These are phyloP conservation scores for Mus minutoides DNA, from an alignment of 2,797 vertebrate genomes.

Conservation along the genomic window DNA sequence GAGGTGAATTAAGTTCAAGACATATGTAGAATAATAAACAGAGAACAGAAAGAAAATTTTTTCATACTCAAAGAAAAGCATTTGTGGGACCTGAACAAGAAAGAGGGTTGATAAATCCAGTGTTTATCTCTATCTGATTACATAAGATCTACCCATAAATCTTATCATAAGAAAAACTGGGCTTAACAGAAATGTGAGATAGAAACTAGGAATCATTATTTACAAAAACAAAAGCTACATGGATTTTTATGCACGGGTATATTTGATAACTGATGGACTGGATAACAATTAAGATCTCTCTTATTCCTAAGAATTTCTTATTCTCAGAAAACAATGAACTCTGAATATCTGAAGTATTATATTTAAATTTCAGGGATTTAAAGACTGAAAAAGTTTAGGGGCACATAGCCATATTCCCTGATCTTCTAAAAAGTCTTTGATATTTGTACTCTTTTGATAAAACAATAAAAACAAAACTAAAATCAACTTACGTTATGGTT, in stretches of 20 bases:
- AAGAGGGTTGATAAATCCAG: not conserved
- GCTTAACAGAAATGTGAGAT: not conserved
- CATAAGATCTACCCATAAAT: not conserved
- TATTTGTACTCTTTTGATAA: not conserved
- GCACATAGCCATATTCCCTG: not conserved
- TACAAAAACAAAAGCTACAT: not conserved
- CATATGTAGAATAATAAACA: not conserved
- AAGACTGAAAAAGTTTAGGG: not conserved
- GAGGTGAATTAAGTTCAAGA: not conserved
- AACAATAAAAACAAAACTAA: not conserved
- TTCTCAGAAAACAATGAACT: not conserved
- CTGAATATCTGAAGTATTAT: conserved; percentile 1
- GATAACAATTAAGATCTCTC: not conserved
- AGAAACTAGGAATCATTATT: not conserved
- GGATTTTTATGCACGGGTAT: not conserved
- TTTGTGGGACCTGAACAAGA: not conserved
- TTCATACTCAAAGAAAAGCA: not conserved
- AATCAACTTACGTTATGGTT: not conserved
- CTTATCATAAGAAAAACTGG: not conserved
- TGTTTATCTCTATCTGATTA: not conserved
- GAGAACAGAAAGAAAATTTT: not conserved
- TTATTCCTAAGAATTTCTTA: not conserved
- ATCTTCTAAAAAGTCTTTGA: not conserved
- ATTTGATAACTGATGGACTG: not conserved
- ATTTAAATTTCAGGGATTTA: not conserved